These are phyloP conservation scores for Anolis sagrei DNA, from an alignment of 2,113 vertebrate species.

Conservation along the genomic window DNA sequence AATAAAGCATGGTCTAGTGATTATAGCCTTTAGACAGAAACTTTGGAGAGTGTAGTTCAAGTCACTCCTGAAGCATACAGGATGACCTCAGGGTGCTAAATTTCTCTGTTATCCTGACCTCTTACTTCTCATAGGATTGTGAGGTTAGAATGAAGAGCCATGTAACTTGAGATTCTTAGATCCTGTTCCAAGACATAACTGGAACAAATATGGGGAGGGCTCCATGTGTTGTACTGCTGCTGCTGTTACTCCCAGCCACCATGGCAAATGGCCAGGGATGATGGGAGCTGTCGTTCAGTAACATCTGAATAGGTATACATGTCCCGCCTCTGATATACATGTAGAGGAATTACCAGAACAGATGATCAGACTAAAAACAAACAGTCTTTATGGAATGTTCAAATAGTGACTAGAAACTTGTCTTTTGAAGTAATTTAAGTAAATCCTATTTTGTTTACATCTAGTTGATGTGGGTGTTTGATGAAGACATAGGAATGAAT, in stretches of 20 bases:
- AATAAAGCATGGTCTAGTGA: not conserved
- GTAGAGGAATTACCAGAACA: not conserved
- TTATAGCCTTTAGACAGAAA: not conserved
- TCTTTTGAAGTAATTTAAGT: slow-evolving; percentile 3
- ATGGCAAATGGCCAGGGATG: not conserved
- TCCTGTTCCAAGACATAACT: too few species aligned
- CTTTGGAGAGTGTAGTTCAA: not conserved
- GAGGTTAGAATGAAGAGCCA: too few species aligned
- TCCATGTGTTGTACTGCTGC: not conserved
- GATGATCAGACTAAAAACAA: slow-evolving; percentile 22
- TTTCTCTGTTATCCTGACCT: too few species aligned
- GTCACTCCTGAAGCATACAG: too few species aligned
- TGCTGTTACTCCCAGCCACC: not conserved
- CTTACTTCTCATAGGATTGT: too few species aligned
- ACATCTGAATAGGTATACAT: not conserved
- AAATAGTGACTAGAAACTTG: not conserved
- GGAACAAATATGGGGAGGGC: too few species aligned
- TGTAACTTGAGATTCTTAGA: too few species aligned
- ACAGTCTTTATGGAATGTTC: slow-evolving; percentile 3
- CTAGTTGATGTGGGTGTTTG: slow-evolving; percentile 98
- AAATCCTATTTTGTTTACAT: slow-evolving; percentile 60
- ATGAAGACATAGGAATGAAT: slow-evolving; percentile 97
- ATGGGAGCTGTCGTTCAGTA: not conserved
- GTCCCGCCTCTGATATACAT: not conserved
- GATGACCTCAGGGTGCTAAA: too few species aligned